phyloP scores from a whole-genome alignment of 2,797 vertebrate genomes.

The Brachyalestes nurse region DNA sequence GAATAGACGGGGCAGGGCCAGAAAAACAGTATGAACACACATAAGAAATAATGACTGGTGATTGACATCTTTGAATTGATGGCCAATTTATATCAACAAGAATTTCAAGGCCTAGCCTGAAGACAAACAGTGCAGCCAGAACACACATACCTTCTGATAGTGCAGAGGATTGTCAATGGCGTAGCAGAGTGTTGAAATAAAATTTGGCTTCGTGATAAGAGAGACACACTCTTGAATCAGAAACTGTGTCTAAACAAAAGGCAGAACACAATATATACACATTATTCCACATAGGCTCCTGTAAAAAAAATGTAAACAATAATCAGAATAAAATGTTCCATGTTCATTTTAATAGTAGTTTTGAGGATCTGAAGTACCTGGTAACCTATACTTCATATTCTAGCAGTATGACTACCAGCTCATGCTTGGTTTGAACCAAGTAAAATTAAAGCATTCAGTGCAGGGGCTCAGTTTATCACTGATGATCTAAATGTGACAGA shows the following conservation, averaged over 20 bases:
- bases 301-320: no score
- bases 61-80: neutral
- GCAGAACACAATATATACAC: neutral
- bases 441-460: neutral
- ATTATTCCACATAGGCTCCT: no score
- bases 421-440: neutral
- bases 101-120: neutral
- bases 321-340: no score
- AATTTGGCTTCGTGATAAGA: constrained; percentile 99
- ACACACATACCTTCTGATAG: constrained; percentile 94
- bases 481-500: neutral
- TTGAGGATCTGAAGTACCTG: neutral
- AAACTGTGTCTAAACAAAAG: constrained; percentile 90
- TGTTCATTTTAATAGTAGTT: no score
- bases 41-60: no score
- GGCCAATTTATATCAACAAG: neutral
- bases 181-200: constrained; percentile 99
- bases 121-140: neutral
- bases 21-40: neutral
- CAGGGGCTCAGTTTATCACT: no score
- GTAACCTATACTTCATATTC: neutral
- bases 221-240: constrained; percentile 99
- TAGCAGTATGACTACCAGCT: neutral
- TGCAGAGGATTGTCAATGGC: constrained; percentile 99
- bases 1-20: constrained; percentile 21